phyloP scores from a whole-genome alignment of 2,797 vertebrate species.

The Spinibarbus caldwelli region DNA sequence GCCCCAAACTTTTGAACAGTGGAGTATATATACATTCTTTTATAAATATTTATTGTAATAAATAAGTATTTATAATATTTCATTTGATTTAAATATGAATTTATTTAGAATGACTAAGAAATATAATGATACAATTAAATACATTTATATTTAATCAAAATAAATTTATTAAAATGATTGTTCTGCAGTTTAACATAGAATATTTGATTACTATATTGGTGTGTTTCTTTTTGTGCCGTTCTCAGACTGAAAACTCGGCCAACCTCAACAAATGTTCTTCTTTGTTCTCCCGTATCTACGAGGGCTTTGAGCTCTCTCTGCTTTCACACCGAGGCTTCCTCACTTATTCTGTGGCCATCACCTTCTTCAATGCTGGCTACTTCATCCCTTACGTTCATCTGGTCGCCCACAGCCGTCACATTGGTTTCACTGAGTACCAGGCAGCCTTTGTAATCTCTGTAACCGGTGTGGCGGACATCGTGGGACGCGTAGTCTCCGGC shows the following conservation, averaged over 20 bases:
- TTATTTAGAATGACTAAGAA: too few relatives aligned
- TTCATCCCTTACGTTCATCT: constrained; percentile 90
- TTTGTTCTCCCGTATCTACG: constrained; percentile 50
- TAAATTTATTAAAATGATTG: not conserved
- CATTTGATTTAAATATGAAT: too few relatives aligned
- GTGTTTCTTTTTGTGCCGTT: not conserved
- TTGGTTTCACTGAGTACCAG: constrained; percentile 79
- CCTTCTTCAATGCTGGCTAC: constrained; percentile 85
- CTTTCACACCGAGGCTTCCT: constrained; percentile 83
- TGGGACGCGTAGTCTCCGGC: constrained; percentile 84
- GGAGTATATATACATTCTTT: too few relatives aligned
- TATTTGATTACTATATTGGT: not conserved
- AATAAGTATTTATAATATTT: too few relatives aligned
- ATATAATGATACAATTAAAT: not conserved
- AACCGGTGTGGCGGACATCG: constrained; percentile 81
- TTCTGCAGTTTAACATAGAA: not conserved
- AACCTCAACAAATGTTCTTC: not conserved
- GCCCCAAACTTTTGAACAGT: too few relatives aligned
- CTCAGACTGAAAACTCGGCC: constrained; percentile 58
- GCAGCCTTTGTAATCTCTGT: constrained; percentile 86
- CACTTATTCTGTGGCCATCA: constrained; percentile 78
- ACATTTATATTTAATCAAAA: not conserved
- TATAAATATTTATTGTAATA: too few relatives aligned
- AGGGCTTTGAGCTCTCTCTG: constrained; percentile 81
- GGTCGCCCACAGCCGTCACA: constrained; percentile 82